These are phyloP conservation scores for Dromas ardeola DNA, from an alignment of 2,113 vertebrate genomes.

Conservation along the genomic window DNA sequence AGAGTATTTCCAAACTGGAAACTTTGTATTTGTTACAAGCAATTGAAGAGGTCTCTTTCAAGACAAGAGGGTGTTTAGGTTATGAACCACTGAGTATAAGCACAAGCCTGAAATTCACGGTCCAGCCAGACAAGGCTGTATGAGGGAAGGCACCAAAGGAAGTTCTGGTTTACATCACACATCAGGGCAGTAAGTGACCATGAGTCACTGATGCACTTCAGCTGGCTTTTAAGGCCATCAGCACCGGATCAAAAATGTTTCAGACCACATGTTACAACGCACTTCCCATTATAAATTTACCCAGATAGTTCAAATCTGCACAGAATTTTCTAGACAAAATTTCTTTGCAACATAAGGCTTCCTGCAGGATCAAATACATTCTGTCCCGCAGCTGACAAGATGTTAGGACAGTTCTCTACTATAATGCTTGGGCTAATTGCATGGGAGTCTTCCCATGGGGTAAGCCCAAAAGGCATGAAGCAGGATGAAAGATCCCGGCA, in stretches of 20 bases:
- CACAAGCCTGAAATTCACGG: neutral
- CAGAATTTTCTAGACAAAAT: neutral
- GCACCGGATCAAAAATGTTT: neutral
- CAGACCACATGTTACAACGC: neutral
- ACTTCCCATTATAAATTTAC: neutral
- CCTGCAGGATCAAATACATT: neutral
- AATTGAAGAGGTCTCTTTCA: neutral
- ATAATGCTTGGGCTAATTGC: neutral
- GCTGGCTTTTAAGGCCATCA: constrained; percentile 8
- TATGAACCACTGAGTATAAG: neutral
- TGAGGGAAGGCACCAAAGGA: neutral
- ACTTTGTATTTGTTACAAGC: neutral
- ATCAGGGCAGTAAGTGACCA: neutral
- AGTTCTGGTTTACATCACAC: constrained; percentile 37
- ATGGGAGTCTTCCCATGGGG: neutral
- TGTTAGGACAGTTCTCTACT: neutral
- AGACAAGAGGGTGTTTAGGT: neutral
- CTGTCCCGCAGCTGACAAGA: neutral
- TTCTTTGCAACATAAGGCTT: neutral
- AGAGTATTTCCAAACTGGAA: neutral
- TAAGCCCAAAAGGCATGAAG: neutral
- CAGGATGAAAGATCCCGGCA: neutral
- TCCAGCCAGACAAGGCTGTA: neutral
- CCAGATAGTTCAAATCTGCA: neutral
- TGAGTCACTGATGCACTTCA: neutral